Evolutionary conservation across 1,140 invertebrate genomes (phyloP).

Genomic region (Drosophila pandora): DNA sequence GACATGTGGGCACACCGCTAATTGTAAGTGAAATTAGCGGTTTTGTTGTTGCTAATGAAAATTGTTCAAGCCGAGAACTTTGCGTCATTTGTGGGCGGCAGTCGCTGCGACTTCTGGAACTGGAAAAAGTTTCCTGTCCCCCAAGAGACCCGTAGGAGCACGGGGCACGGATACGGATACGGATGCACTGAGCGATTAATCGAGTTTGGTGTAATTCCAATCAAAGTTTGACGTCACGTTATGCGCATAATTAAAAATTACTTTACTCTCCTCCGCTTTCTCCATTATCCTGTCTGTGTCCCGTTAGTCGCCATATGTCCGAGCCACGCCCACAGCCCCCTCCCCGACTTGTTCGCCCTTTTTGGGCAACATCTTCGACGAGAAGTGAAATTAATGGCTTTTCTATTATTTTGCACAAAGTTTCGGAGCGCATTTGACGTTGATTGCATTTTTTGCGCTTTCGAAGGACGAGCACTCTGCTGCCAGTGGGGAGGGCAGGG

Average conservation of each 20-base stretch:
- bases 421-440: constrained; percentile 81
- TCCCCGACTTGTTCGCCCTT: constrained; percentile 19
- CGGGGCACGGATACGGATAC: constrained; percentile 16
- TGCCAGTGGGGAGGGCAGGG: neutral
- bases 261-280: constrained; percentile 36
- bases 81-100: constrained; percentile 50
- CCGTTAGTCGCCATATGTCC: constrained; percentile 45
- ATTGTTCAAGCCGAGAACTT: constrained; percentile 65
- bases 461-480: constrained; percentile 39
- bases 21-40: constrained; percentile 81
- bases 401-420: constrained; percentile 81
- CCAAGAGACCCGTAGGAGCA: neutral
- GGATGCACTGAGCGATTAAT: constrained; percentile 59
- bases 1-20: constrained; percentile 72
- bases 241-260: constrained; percentile 80
- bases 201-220: constrained; percentile 61
- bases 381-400: constrained; percentile 82
- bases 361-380: constrained; percentile 65
- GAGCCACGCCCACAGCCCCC: constrained; percentile 18
- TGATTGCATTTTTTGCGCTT: constrained; percentile 76
- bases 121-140: constrained; percentile 21
- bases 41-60: constrained; percentile 76
- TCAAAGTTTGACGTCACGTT: constrained; percentile 65
- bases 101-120: neutral
- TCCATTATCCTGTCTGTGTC: constrained; percentile 11